Evolutionary conservation across 2,797 vertebrate genomes (phyloP).

Genomic region (Strix occidentalis): DNA sequence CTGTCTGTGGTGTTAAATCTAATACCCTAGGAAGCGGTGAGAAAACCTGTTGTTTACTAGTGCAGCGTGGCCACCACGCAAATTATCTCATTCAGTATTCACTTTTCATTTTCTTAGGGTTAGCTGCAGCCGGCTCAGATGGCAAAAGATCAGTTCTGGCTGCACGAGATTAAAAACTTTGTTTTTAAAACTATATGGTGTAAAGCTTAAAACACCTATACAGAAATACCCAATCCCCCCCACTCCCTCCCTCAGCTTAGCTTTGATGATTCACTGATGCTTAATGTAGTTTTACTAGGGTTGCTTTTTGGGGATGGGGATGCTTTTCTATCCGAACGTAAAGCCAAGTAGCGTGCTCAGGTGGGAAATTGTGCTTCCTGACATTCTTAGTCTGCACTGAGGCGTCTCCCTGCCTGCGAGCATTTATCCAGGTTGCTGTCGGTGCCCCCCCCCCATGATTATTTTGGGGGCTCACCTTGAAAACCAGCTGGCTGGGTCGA

Average conservation of each 20-base stretch:
- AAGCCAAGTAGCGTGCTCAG: accelerated
- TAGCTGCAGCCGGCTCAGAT: background rate
- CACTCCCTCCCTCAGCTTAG: no score
- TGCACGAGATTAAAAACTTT: background rate
- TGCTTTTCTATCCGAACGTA: accelerated
- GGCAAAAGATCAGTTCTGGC: background rate
- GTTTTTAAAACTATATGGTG: accelerated
- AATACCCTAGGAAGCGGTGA: background rate
- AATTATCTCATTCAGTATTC: background rate
- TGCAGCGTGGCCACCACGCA: background rate
- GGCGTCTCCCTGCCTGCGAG: background rate
- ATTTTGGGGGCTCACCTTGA: background rate
- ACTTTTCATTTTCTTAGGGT: background rate
- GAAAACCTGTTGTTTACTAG: background rate
- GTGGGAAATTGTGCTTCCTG: background rate
- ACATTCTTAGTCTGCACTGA: accelerated
- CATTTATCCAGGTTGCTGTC: accelerated
- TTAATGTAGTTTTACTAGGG: background rate
- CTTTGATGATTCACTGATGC: background rate
- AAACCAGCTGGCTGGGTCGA: accelerated
- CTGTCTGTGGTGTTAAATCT: background rate
- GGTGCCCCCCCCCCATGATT: background rate
- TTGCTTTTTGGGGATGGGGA: background rate
- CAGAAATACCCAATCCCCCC: background rate
- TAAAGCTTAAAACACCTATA: background rate